Conservation (phyloP, 2,888 invertebrate species). For the Rhamnusium bicolor region DNA sequence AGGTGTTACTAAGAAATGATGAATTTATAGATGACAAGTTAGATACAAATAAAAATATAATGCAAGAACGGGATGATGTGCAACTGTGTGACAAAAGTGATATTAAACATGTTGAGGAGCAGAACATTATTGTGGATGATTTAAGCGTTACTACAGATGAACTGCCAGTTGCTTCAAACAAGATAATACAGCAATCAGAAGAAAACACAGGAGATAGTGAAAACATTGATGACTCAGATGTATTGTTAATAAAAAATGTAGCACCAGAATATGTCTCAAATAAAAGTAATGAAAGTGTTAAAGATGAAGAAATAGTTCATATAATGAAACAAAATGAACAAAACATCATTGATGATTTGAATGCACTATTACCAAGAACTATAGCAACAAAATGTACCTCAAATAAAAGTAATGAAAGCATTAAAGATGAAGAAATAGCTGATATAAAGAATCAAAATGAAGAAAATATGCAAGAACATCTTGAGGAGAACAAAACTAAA, state of each 20-base stretch:
- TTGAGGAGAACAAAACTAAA: background rate
- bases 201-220: background rate
- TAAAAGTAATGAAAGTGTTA: background rate
- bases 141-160: background rate
- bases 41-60: background rate
- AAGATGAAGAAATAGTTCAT: no score
- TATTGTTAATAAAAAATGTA: background rate
- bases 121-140: background rate
- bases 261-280: background rate
- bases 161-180: background rate
- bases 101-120: background rate
- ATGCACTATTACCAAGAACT: no score
- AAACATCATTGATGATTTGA: no score
- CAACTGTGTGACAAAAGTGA: background rate
- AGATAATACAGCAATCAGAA: background rate
- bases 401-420: no score
- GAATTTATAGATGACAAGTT: background rate
- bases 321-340: background rate
- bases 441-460: background rate
- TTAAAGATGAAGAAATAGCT: background rate
- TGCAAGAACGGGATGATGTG: background rate
- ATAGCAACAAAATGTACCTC: no score
- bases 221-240: background rate
- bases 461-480: background rate
- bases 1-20: background rate